Conservation (phyloP, 2,888 invertebrate genomes). For the Cephus pygmeus region DNA sequence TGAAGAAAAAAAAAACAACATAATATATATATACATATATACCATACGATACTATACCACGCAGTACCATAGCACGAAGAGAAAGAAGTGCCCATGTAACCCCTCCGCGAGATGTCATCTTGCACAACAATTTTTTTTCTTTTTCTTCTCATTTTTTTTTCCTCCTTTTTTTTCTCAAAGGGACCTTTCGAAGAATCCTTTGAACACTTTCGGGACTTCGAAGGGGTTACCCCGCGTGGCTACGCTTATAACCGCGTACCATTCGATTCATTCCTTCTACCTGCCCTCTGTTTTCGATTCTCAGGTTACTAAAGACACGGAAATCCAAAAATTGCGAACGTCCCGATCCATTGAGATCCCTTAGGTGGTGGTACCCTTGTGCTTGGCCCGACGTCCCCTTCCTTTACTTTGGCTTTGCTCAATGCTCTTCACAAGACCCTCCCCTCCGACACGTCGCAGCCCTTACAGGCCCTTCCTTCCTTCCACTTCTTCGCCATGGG, state of each 20-base stretch:
- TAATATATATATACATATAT: background rate
- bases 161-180: conserved; percentile 8
- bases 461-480: conserved; percentile 31
- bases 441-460: conserved; percentile 19
- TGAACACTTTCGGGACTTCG: conserved; percentile 18
- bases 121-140: conserved; percentile 56
- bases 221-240: background rate
- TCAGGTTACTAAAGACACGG: conserved; percentile 61
- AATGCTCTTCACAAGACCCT: conserved; percentile 17
- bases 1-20: background rate
- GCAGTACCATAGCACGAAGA: background rate
- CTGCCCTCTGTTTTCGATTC: conserved; percentile 32
- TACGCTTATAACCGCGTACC: background rate
- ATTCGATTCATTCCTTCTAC: conserved; percentile 22
- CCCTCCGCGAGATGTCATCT: conserved; percentile 59
- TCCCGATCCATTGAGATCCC: conserved; percentile 17
- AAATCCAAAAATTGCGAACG: conserved; percentile 63
- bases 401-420: conserved; percentile 22
- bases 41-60: background rate
- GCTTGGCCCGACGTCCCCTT: conserved; percentile 15
- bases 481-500: conserved; percentile 35
- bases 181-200: conserved; percentile 23
- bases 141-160: conserved; percentile 21
- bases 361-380: background rate
- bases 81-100: conserved; percentile 31